Evolutionary conservation across 1,140 invertebrate genomes (phyloP), one percentile per base, ranked within the genome.

Genomic region (Macrosteles quadrilineatus): DNA sequence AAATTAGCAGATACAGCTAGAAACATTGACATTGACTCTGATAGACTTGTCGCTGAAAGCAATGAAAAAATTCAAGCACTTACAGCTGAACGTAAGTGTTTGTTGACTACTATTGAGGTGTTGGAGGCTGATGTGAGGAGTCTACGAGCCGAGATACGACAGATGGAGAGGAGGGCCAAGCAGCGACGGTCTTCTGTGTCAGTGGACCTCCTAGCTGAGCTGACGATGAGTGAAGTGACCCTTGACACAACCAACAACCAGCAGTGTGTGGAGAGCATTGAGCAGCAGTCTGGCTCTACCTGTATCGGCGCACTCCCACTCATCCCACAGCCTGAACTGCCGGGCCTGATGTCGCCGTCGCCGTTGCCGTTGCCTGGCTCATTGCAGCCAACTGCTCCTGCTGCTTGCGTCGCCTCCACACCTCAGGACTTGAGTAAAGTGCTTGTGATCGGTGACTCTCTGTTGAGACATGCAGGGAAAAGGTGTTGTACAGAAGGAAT

Each of bases 21-120:
- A 50, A n/a, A n/a, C 21, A 23, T 50, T 4, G 47, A n/a, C 21
- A 23, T 50, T 4, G 47, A 50, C 21, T n/a, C 47, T 50, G 47
- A n/a, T 19, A n/a, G 47, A 50, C 17, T 50, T 3, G 17, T 23
- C n/a, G 21, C 17, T 23, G 47, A 50, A 23, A 19, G 17, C 21
- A 23, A 50, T 19, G 47, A 50, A 50, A 50, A 50, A 6, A 50
- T 50, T 50, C 3, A n/a, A 19, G n/a, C n/a, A 50, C 47, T 19
- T 50, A 50, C 47, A 50, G 47, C 47, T 23, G 47, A 50, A 4
- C 47, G 47, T 50, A 50, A 50, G 21, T 50, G 17, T 50, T 23
- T 50, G 17, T 50, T 50, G 21, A 50, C 47, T 50, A 50, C 47
- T 50, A 23, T 50, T 50, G 47, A 50, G 47, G 47, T 50, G n/a